Percentiles rank a stretch among this genome's conserved stretches.
Evolutionary conservation across 2,797 vertebrate genomes (phyloP).

Genomic region (Eremophila alpestris): DNA sequence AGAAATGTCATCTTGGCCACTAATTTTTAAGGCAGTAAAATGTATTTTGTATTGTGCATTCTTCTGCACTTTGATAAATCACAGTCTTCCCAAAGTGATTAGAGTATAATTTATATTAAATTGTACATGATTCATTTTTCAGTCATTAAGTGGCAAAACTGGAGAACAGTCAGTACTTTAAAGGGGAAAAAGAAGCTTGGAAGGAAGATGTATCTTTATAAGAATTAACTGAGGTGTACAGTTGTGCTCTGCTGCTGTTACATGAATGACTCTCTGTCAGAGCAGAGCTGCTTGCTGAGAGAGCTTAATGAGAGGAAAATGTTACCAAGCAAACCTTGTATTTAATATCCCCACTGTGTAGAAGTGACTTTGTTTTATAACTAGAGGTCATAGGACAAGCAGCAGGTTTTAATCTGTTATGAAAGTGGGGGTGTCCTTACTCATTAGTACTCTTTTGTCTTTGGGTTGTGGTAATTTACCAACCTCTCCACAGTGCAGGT

Average conservation of each 20-base stretch:
- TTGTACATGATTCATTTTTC: background rate
- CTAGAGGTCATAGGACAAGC: background rate
- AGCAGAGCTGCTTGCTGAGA: background rate
- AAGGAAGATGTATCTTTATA: background rate
- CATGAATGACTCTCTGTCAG: conserved; percentile 43
- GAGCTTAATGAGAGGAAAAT: background rate
- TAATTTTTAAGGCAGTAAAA: conserved; percentile 11
- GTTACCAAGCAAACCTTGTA: background rate
- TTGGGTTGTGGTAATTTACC: background rate
- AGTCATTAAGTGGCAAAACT: background rate
- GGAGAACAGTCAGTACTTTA: background rate
- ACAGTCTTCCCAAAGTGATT: background rate
- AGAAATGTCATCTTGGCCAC: background rate
- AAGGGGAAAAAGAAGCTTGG: background rate
- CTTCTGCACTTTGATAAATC: conserved; percentile 21
- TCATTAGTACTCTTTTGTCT: background rate
- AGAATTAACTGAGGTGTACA: conserved; percentile 53
- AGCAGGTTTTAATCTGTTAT: background rate
- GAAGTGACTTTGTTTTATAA: background rate
- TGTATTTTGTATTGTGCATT: background rate
- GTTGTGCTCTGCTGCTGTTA: conserved; percentile 66
- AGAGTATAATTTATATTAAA: background rate
- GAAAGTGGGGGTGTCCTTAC: background rate
- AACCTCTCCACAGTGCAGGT: conserved; percentile 11
- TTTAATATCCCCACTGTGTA: background rate